phyloP scores from a whole-genome alignment of 64 coral and sea anemone species.

The Pocillopora verrucosa region DNA sequence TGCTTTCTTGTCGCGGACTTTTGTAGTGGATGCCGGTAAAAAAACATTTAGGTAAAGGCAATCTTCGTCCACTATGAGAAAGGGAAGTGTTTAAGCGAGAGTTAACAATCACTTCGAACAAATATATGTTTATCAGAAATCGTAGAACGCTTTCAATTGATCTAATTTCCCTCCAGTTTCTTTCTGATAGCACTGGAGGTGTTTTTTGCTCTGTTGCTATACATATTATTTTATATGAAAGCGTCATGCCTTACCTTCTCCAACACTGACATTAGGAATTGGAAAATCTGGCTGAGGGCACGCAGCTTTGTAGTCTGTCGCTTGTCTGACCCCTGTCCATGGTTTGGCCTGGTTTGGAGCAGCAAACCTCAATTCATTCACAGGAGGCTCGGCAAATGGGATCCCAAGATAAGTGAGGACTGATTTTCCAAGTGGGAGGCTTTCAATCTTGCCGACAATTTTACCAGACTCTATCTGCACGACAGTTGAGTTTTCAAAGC shows the following conservation, averaged over 20 bases:
- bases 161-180: no score
- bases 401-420: constrained; percentile 37
- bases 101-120: not conserved
- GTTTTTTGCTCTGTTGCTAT: not conserved
- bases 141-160: not conserved
- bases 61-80: not conserved
- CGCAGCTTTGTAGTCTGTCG: constrained; percentile 24
- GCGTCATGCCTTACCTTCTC: not conserved
- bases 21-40: not conserved
- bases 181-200: no score
- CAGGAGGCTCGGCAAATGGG: constrained; percentile 41
- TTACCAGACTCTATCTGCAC: not conserved
- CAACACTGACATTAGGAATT: not conserved
- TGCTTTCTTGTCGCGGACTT: not conserved
- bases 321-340: constrained; percentile 27
- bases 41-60: constrained; percentile 6
- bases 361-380: constrained; percentile 29
- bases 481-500: not conserved
- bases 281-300: constrained; percentile 36
- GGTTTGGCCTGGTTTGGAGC: constrained; percentile 39
- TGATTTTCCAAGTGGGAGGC: not conserved
- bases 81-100: not conserved
- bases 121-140: not conserved
- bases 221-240: not conserved
- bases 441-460: constrained; percentile 21